Evolutionary conservation across 2,797 vertebrate genomes (phyloP).

Genomic region (Sarcophilus harrisii): DNA sequence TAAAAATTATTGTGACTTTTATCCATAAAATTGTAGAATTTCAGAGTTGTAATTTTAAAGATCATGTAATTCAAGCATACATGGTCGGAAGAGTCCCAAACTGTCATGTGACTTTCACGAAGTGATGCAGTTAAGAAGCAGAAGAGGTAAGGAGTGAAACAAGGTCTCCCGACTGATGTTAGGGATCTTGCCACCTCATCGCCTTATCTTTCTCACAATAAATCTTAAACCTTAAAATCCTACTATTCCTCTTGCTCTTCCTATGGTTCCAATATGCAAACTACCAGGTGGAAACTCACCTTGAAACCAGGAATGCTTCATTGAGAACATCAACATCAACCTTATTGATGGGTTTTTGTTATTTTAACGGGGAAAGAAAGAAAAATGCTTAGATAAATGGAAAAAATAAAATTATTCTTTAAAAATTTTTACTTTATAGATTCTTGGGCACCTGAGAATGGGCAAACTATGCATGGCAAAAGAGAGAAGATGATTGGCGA

Average conservation of each 20-base stretch:
- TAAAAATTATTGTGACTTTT: neutral
- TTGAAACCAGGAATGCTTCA: neutral
- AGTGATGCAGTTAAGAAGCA: neutral
- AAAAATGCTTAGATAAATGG: neutral
- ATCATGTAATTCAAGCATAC: neutral
- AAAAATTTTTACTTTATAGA: neutral
- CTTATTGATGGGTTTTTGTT: neutral
- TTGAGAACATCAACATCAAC: neutral
- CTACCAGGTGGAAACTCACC: neutral
- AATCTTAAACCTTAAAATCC: constrained; percentile 7
- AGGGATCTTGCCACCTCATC: neutral
- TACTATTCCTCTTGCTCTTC: neutral
- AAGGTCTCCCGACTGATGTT: neutral
- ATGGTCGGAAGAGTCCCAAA: neutral
- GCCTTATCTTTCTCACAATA: constrained; percentile 10
- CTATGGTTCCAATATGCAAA: neutral
- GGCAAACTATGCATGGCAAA: neutral
- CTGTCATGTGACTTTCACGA: neutral
- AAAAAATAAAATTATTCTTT: neutral
- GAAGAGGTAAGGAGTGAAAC: neutral
- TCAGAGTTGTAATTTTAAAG: neutral
- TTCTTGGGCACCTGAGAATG: neutral
- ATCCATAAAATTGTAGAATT: neutral
- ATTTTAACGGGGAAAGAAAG: neutral
- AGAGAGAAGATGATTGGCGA: neutral